These are phyloP conservation scores for Phoxinus dragarum DNA, from an alignment of 2,797 vertebrate genomes.

Conservation along the genomic window DNA sequence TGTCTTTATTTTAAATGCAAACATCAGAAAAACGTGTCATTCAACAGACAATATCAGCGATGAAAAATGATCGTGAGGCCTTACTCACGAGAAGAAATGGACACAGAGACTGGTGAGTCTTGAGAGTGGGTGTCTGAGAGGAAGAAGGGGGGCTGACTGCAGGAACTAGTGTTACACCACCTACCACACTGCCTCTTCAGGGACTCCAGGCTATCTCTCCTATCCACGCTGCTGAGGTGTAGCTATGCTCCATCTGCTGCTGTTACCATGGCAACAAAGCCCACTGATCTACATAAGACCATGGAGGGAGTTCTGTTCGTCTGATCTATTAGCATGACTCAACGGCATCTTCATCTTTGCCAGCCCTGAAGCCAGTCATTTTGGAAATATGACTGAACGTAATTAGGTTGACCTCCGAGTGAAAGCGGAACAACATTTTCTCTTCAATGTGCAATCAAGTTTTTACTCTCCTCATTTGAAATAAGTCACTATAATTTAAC, in stretches of 20 bases:
- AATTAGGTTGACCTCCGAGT: slow-evolving; percentile 45
- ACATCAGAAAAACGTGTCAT: background rate
- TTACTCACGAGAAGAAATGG: slow-evolving; percentile 43
- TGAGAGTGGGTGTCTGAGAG: slow-evolving; percentile 57
- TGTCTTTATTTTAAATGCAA: slow-evolving; percentile 1
- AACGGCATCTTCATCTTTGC: slow-evolving; percentile 60
- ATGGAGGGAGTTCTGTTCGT: slow-evolving; percentile 65
- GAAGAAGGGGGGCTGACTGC: slow-evolving; percentile 43
- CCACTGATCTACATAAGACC: slow-evolving; percentile 69
- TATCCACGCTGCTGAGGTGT: slow-evolving; percentile 63
- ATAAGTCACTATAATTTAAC: background rate
- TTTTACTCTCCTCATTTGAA: background rate
- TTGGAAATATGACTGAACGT: slow-evolving; percentile 45
- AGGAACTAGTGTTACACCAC: slow-evolving; percentile 54
- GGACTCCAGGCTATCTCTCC: slow-evolving; percentile 62
- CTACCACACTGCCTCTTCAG: slow-evolving; percentile 62
- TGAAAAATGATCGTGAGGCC: slow-evolving; percentile 37
- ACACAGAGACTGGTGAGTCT: slow-evolving; percentile 47
- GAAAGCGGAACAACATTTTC: background rate
- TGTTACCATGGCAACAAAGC: slow-evolving; percentile 70
- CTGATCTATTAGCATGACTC: slow-evolving; percentile 67
- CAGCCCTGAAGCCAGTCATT: slow-evolving; percentile 54
- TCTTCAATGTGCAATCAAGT: background rate
- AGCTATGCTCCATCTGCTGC: slow-evolving; percentile 67
- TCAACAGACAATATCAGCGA: slow-evolving; percentile 15